These are phyloP conservation scores for Myopa tessellatipennis DNA, from an alignment of 2,888 invertebrate species.

Conservation along the genomic window DNA sequence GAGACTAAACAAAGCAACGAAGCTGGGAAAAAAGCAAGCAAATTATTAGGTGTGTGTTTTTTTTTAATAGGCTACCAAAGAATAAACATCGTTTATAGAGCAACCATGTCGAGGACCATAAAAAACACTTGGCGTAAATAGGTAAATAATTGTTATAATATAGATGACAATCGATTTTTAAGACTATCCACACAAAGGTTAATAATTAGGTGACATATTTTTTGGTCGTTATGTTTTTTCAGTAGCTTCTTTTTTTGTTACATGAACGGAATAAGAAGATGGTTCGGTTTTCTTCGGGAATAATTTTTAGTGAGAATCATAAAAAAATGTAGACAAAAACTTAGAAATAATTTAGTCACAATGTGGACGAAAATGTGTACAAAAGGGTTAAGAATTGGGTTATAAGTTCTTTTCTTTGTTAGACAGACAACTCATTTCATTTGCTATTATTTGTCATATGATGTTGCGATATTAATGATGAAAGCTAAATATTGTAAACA, in stretches of 20 bases:
- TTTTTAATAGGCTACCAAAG: too few species aligned
- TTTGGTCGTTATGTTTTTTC: too few species aligned
- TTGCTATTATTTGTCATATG: too few species aligned
- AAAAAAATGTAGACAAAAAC: constrained; percentile 12
- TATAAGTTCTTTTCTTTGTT: background rate
- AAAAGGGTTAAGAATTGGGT: background rate
- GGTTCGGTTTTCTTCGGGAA: background rate
- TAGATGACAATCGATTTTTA: too few species aligned
- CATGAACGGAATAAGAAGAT: background rate
- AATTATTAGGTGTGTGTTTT: background rate
- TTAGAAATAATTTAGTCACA: background rate
- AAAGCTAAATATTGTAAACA: too few species aligned
- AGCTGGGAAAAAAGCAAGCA: constrained; percentile 51
- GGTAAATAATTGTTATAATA: too few species aligned
- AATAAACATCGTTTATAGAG: background rate
- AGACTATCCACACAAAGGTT: background rate
- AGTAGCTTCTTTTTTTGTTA: too few species aligned
- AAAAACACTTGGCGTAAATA: too few species aligned
- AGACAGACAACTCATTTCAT: too few species aligned
- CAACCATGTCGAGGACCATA: too few species aligned
- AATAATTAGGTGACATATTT: constrained; percentile 56
- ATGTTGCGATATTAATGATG: too few species aligned
- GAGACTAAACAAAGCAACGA: constrained; percentile 29
- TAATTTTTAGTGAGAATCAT: background rate
- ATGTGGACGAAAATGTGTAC: background rate